Percentiles rank a stretch among this genome's conserved stretches.
Conservation (phyloP, 2,888 invertebrate genomes). For the Ectobius pallidus region DNA sequence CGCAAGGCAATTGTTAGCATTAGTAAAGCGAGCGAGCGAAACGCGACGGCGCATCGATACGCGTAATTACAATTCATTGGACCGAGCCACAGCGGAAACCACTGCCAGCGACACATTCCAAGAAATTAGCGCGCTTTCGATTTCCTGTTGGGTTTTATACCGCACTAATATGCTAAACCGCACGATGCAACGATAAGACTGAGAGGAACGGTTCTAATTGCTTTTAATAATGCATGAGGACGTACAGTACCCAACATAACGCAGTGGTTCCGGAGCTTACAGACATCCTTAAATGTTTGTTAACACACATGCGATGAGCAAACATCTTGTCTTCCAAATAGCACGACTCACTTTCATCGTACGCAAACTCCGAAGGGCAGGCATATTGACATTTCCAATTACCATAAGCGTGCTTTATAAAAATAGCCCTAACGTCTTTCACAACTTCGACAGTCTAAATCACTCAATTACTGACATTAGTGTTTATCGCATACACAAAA, state of each 20-base stretch:
- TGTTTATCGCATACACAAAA: no score
- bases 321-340: no score
- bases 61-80: neutral
- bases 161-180: slow-evolving; percentile 8
- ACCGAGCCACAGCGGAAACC: neutral
- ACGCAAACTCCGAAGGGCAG: neutral
- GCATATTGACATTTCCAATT: no score
- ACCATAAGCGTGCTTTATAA: no score
- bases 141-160: neutral
- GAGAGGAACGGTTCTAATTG: neutral
- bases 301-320: no score
- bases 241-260: neutral
- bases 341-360: neutral
- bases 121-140: no score
- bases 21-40: slow-evolving; percentile 36
- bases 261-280: no score
- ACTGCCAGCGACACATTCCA: neutral
- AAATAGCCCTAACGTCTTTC: no score
- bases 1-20: slow-evolving; percentile 42
- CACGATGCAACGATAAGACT: neutral
- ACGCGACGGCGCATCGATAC: slow-evolving; percentile 11
- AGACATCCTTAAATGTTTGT: no score
- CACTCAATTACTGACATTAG: no score
- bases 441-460: no score
- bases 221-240: slow-evolving; percentile 15